phyloP scores from a whole-genome alignment of 2,888 invertebrate species.

The Chorisops tibialis region DNA sequence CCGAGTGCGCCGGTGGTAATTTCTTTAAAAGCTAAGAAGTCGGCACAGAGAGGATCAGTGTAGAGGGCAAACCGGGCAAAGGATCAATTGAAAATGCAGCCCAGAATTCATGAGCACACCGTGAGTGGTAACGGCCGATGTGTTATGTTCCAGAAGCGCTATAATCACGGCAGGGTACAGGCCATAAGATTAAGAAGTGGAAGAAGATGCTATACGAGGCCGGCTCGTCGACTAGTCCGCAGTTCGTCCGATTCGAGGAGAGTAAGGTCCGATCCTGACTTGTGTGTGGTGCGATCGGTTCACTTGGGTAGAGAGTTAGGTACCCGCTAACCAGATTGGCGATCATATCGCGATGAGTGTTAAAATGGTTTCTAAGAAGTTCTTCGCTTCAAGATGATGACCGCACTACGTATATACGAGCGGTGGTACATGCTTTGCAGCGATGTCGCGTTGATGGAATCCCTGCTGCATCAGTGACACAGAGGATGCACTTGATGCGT shows the following conservation, averaged over 20 bases:
- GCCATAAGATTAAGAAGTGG: slow-evolving; percentile 18
- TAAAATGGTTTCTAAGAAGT: slow-evolving; percentile 34
- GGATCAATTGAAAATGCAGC: slow-evolving; percentile 30
- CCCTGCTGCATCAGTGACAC: slow-evolving; percentile 7
- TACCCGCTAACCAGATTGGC: slow-evolving; percentile 10
- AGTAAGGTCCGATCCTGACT: neutral
- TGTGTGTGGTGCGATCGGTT: too few relatives aligned
- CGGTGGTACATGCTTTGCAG: neutral
- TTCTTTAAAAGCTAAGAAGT: neutral
- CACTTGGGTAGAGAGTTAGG: slow-evolving; percentile 7
- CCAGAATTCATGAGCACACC: slow-evolving; percentile 12
- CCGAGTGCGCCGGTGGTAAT: neutral
- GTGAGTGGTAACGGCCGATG: slow-evolving; percentile 27
- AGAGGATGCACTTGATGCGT: slow-evolving; percentile 29
- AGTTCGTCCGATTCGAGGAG: slow-evolving; percentile 1
- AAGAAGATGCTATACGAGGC: neutral
- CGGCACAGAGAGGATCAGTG: neutral
- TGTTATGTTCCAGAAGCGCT: slow-evolving; percentile 24
- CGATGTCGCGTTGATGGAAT: neutral
- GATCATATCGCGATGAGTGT: slow-evolving; percentile 31
- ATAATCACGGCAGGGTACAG: slow-evolving; percentile 15
- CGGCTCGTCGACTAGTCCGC: neutral
- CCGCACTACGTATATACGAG: too few relatives aligned
- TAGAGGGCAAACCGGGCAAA: slow-evolving; percentile 1
- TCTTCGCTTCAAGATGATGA: neutral